A percentile compares a stretch with the other conserved stretches of the same genome.
Evolutionary conservation across 2,888 invertebrate genomes (phyloP).

Genomic region (Hylaea fasciaria): DNA sequence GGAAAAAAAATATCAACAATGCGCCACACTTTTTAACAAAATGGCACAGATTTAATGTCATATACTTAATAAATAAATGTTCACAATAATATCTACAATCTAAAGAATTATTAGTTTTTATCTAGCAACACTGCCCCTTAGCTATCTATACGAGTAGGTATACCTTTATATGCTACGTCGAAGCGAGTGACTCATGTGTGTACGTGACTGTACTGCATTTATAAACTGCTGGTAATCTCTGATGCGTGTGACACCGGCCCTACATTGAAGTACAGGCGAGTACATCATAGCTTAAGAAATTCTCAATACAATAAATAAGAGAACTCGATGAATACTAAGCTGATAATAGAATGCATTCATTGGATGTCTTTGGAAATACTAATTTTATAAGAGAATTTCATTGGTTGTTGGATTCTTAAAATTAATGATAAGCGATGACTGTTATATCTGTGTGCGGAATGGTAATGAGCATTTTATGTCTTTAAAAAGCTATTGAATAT

Average conservation of each 20-base stretch:
- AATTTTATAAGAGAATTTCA: constrained; percentile 17
- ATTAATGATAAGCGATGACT: constrained; percentile 30
- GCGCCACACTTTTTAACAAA: no score
- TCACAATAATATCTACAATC: no score
- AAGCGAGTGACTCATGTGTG: constrained; percentile 56
- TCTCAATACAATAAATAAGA: constrained; percentile 53
- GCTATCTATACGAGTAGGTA: not conserved
- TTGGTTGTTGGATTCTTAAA: constrained; percentile 12
- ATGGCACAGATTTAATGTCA: no score
- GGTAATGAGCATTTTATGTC: constrained; percentile 28
- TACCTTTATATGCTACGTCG: constrained; percentile 34
- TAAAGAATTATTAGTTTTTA: not conserved
- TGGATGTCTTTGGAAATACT: constrained; percentile 12
- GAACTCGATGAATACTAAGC: constrained; percentile 62
- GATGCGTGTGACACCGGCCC: constrained; percentile 63
- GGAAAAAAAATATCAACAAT: no score
- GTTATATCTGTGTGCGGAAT: constrained; percentile 27
- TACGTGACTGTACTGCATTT: constrained; percentile 73
- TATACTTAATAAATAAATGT: no score
- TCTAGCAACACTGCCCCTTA: constrained; percentile 13
- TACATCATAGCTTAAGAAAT: constrained; percentile 63
- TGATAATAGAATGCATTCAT: constrained; percentile 23
- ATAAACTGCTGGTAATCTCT: constrained; percentile 54
- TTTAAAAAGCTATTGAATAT: constrained; percentile 20
- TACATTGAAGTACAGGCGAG: constrained; percentile 60